phyloP scores from a whole-genome alignment of 2,113 vertebrate genomes.

The Pleuronectes platessa region DNA sequence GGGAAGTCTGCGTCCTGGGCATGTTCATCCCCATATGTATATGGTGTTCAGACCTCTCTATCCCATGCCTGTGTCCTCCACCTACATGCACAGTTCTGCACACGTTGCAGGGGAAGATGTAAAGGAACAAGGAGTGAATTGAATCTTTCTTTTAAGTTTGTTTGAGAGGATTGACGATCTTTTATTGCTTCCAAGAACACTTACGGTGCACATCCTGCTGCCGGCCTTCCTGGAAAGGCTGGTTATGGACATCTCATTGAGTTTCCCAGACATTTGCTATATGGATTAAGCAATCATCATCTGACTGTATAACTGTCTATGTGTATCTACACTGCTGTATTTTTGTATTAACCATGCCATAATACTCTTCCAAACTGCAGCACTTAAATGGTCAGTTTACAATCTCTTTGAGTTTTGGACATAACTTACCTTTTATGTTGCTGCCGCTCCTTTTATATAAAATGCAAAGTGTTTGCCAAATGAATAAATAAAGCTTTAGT shows the following conservation, averaged over 20 bases:
- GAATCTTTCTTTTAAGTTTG: conserved; percentile 26
- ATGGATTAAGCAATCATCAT: conserved; percentile 62
- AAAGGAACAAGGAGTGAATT: conserved; percentile 20
- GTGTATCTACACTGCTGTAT: conserved; percentile 18
- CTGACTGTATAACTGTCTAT: conserved; percentile 40
- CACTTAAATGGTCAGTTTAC: conserved; percentile 32
- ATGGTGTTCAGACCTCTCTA: neutral
- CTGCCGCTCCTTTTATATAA: conserved; percentile 6
- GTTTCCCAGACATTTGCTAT: conserved; percentile 66
- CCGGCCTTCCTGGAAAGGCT: conserved; percentile 57
- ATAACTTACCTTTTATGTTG: conserved; percentile 37
- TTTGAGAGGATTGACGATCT: conserved; percentile 11
- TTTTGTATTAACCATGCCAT: conserved; percentile 17
- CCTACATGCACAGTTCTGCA: neutral
- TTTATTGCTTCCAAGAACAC: conserved; percentile 60
- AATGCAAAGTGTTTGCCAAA: conserved; percentile 5
- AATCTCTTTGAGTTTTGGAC: conserved; percentile 2
- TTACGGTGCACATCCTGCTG: conserved; percentile 49
- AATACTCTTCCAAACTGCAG: conserved; percentile 15
- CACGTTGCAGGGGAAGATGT: neutral
- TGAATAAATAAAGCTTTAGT: neutral
- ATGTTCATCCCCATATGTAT: neutral
- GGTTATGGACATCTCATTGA: conserved; percentile 57
- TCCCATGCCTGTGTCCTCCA: conserved; percentile 12
- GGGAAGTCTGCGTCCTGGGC: conserved; percentile 15